Evolutionary conservation across 92 coral and sea anemone species (phyloP).

Genomic region (Palythoa grandis): DNA sequence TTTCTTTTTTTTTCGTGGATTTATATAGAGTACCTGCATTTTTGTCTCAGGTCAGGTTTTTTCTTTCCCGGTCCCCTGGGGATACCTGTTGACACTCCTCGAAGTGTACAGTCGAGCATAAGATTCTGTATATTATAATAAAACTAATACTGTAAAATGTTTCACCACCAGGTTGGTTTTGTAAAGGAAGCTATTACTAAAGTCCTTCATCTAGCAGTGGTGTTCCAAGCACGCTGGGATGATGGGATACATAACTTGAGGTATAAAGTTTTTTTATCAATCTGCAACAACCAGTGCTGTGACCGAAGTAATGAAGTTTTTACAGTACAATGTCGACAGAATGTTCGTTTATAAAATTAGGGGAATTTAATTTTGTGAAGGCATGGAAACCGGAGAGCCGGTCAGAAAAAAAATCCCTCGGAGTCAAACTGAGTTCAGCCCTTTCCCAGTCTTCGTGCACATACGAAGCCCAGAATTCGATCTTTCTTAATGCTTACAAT

Average conservation of each 20-base stretch:
- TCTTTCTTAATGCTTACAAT: no score
- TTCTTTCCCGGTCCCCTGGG: no score
- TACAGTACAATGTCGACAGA: not conserved
- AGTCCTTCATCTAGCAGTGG: conserved; percentile 80
- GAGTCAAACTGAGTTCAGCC: no score
- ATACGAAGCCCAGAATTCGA: no score
- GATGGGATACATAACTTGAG: conserved; percentile 59
- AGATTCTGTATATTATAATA: not conserved
- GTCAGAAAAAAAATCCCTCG: no score
- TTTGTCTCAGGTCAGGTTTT: no score
- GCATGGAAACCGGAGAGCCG: no score
- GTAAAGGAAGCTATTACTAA: conserved; percentile 89
- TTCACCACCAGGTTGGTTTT: conserved; percentile 72
- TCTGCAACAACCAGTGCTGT: not conserved
- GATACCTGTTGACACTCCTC: not conserved
- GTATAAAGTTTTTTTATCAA: conserved; percentile 29
- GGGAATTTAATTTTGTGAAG: no score
- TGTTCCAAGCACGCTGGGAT: conserved; percentile 88
- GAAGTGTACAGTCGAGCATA: no score
- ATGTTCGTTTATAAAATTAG: not conserved
- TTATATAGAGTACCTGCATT: no score
- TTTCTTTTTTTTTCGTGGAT: no score
- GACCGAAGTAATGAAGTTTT: not conserved
- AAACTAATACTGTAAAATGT: not conserved
- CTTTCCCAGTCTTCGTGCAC: no score